Base-by-base conservation (phyloP, 1,140 invertebrate genomes). In the Vanessa atalanta region DNA sequence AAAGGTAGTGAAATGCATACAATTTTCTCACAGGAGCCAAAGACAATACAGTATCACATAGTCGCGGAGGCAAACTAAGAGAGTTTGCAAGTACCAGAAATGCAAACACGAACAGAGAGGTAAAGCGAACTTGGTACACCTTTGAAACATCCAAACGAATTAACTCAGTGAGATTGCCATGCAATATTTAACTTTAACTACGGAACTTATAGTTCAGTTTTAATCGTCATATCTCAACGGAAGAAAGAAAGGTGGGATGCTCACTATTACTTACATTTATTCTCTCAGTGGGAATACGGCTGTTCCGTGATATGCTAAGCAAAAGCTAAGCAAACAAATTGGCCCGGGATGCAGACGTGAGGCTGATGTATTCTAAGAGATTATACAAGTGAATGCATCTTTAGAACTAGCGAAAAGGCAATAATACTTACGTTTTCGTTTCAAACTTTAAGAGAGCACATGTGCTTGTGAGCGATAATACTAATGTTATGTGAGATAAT, bases 321-420 rank as follows among this genome's bases (percentile, higher is more conserved):
- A 88, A 89, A 88, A 88, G 86, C 81, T 86, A 86, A 88, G 84
- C 81, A 91, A 91, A 91, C 88, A 88, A 89, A 87, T 88, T 89
- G 87, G 82, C 64, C 26, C 76, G 70, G 72, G 73, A 77, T 79
- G 73, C 78, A 80, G 76, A 79, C 72, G 74, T 76, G 78, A 77
- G 72, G 75, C 73, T 80, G 77, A 83, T 75, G 69, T 79, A 73
- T 79, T 78, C 71, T 65, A 77, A 73, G 72, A 73, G 70, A 76
- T 71, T 75, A 75, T 75, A 71, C 76, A 72, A 68, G 57, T 66
- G 72, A 79, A 72, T 79, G 70, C 71, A 77, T 76, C 65, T 76
- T 71, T 72, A 66, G 73, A 65, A 51, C 61, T 51, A 53, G 68
- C 16, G 70, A 57, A 76, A 76, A 67, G 60, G 72, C 48, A 55